Base-by-base conservation (phyloP, 2,888 invertebrate genomes). In the Spilarctia lutea region DNA sequence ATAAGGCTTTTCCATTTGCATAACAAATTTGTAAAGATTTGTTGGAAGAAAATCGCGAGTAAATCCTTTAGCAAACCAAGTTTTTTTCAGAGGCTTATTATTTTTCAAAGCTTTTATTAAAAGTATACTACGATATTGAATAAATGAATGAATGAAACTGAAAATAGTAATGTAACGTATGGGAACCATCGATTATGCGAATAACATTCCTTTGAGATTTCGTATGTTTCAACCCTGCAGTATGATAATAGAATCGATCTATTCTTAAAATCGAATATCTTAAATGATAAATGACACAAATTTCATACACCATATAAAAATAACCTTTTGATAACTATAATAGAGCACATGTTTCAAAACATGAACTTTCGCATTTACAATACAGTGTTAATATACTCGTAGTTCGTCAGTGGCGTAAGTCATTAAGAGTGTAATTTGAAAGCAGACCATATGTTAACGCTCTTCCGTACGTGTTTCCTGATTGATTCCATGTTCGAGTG, bases 1-100 rank as follows among this genome's bases (percentile, higher is more conserved):
- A 93, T 94, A 93, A 92, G 91, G 90, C 87, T 91, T 92, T 91
- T 87, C 88, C 90, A 92, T 94, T 94, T 93, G 91, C 92, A 93
- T 93, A 92, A 91, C 91, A 92, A 93, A 93, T 93, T 92, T 88
- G 87, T 86, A 87, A 89, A 89, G 88, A 87, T 86, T 85, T 86
- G 83, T 80, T 65, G 78, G 83, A 90, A 92, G 91, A 92, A 90
- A 90, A 90, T 91, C 85, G 84, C 82, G 85, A 83, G 87, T 87
- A 91, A 92, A 92, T 91, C 91, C 89, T 92, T 92, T 91, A 89
- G 90, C 86, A 91, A 91, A 90, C 90, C 88, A 89, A 87, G 86
- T 82, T 86, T 85, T 90, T 86, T 85, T 20, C 52, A 75, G 78
- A 81, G 87, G 83, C 83, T 78, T 75, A 75, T 74, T 68, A 75